Percentiles rank a stretch among this genome's conserved stretches.
These are phyloP conservation scores for Cuculus canorus DNA, from an alignment of 2,797 vertebrate genomes.

Conservation along the genomic window DNA sequence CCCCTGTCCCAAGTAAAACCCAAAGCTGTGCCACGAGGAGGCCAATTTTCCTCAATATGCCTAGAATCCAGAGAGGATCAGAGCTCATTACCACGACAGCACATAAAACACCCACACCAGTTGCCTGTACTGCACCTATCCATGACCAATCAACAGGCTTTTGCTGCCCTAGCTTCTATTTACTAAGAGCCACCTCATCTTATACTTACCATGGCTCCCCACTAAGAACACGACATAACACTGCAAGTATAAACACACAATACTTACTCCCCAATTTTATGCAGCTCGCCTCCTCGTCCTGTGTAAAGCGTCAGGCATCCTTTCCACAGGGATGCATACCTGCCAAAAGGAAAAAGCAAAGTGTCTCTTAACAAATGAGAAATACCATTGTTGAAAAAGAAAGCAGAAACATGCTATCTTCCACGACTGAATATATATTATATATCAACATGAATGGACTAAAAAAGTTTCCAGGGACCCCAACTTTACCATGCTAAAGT, in stretches of 20 bases:
- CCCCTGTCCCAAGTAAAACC: neutral
- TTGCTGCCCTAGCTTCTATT: neutral
- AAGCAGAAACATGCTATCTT: neutral
- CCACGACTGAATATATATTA: neutral
- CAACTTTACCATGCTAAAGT: neutral
- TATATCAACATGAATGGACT: neutral
- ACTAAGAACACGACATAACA: neutral
- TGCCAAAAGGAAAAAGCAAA: conserved; percentile 52
- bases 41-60: conserved; percentile 46
- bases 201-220: conserved; percentile 3
- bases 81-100: conserved; percentile 24
- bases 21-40: neutral
- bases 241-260: neutral
- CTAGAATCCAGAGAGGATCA: conserved; percentile 31
- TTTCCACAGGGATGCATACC: conserved; percentile 98
- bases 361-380: neutral
- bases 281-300: conserved; percentile 94
- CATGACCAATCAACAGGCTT: neutral
- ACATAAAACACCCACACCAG: conserved; percentile 28
- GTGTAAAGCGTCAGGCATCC: conserved; percentile 96
- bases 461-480: neutral
- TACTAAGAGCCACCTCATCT: neutral
- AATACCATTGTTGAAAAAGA: neutral
- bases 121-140: conserved; percentile 42
- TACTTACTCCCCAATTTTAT: conserved; percentile 99